A percentile compares a stretch with the other conserved stretches of the same genome.
Evolutionary conservation across 1,140 invertebrate species (phyloP).

Genomic region (Drosophila tsacasi): DNA sequence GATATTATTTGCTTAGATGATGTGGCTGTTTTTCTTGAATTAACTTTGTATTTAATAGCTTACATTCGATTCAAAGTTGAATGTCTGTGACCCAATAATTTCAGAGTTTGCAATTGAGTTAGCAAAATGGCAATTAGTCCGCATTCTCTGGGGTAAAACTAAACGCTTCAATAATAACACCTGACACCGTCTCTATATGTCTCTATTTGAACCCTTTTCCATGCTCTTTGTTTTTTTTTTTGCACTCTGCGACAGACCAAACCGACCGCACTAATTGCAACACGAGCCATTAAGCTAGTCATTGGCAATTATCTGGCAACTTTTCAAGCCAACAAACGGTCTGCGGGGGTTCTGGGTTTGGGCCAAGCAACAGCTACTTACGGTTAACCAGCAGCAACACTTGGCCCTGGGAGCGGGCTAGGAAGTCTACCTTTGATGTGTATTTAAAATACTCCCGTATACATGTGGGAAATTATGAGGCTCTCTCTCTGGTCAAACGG

Average conservation of each 20-base stretch:
- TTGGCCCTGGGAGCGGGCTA: constrained; percentile 37
- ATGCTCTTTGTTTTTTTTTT: neutral
- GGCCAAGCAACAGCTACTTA: constrained; percentile 62
- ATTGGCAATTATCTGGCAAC: constrained; percentile 72
- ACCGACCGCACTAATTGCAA: constrained; percentile 77
- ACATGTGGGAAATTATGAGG: constrained; percentile 80
- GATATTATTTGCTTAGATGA: neutral
- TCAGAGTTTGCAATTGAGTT: constrained; percentile 1
- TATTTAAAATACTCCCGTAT: constrained; percentile 62
- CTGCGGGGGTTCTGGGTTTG: constrained; percentile 1
- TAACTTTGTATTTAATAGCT: neutral
- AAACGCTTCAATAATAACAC: constrained; percentile 24
- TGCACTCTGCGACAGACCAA: constrained; percentile 17
- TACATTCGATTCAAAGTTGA: neutral
- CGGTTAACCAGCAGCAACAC: constrained; percentile 81
- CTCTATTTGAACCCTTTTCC: constrained; percentile 30
- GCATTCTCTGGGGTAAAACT: constrained; percentile 16
- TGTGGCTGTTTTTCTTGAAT: neutral
- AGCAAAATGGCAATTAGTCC: constrained; percentile 12
- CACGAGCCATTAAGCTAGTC: constrained; percentile 71
- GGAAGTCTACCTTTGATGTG: constrained; percentile 65
- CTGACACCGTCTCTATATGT: constrained; percentile 20
- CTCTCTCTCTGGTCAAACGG: constrained; percentile 51
- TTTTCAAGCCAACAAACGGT: constrained; percentile 40
- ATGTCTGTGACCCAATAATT: constrained; percentile 30